Evolutionary conservation across 2,113 vertebrate genomes (phyloP).

Genomic region (Opisthocomus hoazin): DNA sequence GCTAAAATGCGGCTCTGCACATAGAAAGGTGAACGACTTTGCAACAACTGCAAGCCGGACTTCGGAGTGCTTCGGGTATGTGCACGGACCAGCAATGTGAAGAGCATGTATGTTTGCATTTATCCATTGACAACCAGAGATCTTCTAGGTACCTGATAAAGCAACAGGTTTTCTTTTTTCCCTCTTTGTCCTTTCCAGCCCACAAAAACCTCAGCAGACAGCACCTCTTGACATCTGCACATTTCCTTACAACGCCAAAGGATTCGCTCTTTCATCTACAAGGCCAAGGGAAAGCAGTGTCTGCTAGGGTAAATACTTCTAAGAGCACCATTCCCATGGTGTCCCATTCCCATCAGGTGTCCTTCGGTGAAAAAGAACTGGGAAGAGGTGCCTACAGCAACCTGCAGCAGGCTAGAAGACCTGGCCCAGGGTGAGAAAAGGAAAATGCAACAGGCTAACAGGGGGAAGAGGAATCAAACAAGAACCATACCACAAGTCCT

Average conservation of each 20-base stretch:
- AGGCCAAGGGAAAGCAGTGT: not conserved
- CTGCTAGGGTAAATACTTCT: not conserved
- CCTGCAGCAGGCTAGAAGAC: not conserved
- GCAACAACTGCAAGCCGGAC: not conserved
- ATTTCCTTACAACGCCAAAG: not conserved
- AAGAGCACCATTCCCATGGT: not conserved
- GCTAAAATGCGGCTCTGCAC: not conserved
- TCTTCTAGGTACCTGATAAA: not conserved
- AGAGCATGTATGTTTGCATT: not conserved
- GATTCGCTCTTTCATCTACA: not conserved
- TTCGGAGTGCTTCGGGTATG: fast-evolving
- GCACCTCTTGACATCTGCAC: not conserved
- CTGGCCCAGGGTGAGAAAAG: not conserved
- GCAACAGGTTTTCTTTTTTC: not conserved
- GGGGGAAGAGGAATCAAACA: not conserved
- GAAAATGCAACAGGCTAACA: fast-evolving
- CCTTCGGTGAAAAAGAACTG: not conserved
- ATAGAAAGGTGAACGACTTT: not conserved
- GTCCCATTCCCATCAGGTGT: no score
- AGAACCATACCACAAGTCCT: not conserved
- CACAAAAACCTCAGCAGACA: not conserved
- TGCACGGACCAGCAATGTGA: not conserved
- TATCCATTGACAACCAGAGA: not conserved
- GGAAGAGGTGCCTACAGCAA: not conserved
- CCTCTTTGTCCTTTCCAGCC: not conserved